Evolutionary conservation across 2,797 vertebrate genomes (phyloP), one percentile per base, ranked within the genome.

Genomic region (Parambassis ranga): DNA sequence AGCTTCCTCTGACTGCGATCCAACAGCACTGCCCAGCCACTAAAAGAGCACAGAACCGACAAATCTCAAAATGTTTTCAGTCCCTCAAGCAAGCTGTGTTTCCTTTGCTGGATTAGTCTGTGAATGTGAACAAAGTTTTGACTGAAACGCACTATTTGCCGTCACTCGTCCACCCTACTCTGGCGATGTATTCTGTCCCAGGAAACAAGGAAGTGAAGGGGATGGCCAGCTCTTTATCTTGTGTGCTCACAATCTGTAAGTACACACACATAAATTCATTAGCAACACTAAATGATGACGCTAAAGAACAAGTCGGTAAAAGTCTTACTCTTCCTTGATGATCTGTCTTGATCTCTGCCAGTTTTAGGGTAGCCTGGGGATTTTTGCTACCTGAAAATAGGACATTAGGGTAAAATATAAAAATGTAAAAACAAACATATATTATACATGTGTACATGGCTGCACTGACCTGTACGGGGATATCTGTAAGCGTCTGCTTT

Each of bases 401-500:
- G 10, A 37, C 13, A 53, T 16, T 6, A 3, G 13, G 2, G 3
- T 22, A 14, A 44, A 10, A 16, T 24, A 1, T 7, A 19, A 3
- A 62, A 49, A 43, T 2, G 0, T 22, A 1, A 8, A 33, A 63
- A 33, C n/a, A 15, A 42, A 27, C 1, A 22, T 8, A n/a, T 55
- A 39, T 18, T 20, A 1, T 9, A n/a, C 32, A n/a, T 33, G 15
- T 22, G 7, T 7, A 7, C 2, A 27, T 39, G 14, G 24, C 11
- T 32, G 7, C 14, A 61, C 89, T 70, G 58, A 96, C 96, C 97
- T 89, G 97, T 98, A 26, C 97, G 93, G 32, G 97, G 97, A 85
- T 99, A 99, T 81, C 97, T 93, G 78, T 98, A 99, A 0, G 96
- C 95, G 10, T 99, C 97, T 0, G 96, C 96, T 90, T 98, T 98